These are phyloP conservation scores for Hippotragus niger DNA, from an alignment of 2,113 vertebrate species.

Conservation along the genomic window DNA sequence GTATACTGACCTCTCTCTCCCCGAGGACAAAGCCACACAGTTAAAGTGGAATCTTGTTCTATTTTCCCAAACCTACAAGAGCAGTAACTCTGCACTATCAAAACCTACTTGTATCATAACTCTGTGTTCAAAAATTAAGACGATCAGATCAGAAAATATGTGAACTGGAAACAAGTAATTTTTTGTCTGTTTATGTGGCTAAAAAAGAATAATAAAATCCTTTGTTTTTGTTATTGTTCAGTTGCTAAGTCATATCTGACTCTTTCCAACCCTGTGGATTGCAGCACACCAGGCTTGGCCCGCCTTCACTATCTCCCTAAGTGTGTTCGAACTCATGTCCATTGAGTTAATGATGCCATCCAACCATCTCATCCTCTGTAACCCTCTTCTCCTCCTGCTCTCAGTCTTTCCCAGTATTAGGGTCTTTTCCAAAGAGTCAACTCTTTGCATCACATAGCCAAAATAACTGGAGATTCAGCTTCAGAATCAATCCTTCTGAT, in stretches of 20 bases:
- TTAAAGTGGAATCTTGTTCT: neutral
- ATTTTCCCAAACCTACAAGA: neutral
- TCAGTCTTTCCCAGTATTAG: neutral
- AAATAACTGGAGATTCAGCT: neutral
- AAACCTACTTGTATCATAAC: neutral
- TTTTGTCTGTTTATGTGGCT: neutral
- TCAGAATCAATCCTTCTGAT: neutral
- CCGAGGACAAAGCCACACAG: neutral
- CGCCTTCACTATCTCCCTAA: neutral
- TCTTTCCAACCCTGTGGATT: neutral
- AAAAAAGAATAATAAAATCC: neutral
- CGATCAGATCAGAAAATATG: neutral
- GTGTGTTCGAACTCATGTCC: neutral
- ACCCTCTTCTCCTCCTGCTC: neutral
- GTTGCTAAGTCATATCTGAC: neutral
- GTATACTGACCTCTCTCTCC: neutral
- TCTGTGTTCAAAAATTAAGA: neutral
- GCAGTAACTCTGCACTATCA: fast-evolving
- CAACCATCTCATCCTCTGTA: neutral
- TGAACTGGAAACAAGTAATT: neutral
- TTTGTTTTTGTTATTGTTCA: neutral
- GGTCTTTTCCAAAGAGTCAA: neutral
- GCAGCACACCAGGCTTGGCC: neutral
- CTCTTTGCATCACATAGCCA: neutral
- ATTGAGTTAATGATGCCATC: neutral